Conservation (phyloP, 2,888 invertebrate species). For the Acronicta alni region DNA sequence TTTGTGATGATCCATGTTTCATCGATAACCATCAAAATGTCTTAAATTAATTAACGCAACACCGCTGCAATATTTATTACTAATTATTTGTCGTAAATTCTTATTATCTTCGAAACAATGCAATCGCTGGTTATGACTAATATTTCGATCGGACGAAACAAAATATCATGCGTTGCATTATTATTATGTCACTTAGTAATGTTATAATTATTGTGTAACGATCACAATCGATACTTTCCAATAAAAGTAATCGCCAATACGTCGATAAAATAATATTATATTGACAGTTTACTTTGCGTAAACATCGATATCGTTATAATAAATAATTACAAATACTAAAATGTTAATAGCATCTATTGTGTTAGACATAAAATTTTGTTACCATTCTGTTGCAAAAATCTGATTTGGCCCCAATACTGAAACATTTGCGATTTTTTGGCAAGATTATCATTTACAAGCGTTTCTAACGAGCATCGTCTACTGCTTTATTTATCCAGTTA, state of each 20-base stretch:
- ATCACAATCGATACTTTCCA: slow-evolving; percentile 36
- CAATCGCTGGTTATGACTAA: slow-evolving; percentile 42
- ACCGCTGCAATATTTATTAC: slow-evolving; percentile 54
- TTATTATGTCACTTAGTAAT: slow-evolving; percentile 50
- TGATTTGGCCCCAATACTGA: slow-evolving; percentile 22
- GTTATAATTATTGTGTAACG: slow-evolving; percentile 53
- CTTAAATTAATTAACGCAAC: slow-evolving; percentile 43
- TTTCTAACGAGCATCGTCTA: slow-evolving; percentile 18
- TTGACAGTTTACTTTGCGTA: slow-evolving; percentile 45
- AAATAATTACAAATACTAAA: slow-evolving; percentile 14
- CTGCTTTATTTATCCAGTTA: slow-evolving; percentile 13
- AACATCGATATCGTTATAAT: slow-evolving; percentile 28
- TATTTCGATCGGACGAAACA: slow-evolving; percentile 45
- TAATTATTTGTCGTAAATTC: slow-evolving; percentile 52
- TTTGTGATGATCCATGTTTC: slow-evolving; percentile 55
- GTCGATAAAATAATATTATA: slow-evolving; percentile 42
- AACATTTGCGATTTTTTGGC: slow-evolving; percentile 8
- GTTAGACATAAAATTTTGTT: slow-evolving; percentile 24
- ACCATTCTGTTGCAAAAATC: slow-evolving; percentile 24
- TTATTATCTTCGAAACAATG: slow-evolving; percentile 50
- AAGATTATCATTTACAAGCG: slow-evolving; percentile 3
- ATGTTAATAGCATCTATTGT: slow-evolving; percentile 20
- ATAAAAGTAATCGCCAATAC: slow-evolving; percentile 40
- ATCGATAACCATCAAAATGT: slow-evolving; percentile 44
- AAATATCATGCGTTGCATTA: slow-evolving; percentile 49